phyloP scores from a whole-genome alignment of 1,140 invertebrate species.

The Cryptotermes secundus region DNA sequence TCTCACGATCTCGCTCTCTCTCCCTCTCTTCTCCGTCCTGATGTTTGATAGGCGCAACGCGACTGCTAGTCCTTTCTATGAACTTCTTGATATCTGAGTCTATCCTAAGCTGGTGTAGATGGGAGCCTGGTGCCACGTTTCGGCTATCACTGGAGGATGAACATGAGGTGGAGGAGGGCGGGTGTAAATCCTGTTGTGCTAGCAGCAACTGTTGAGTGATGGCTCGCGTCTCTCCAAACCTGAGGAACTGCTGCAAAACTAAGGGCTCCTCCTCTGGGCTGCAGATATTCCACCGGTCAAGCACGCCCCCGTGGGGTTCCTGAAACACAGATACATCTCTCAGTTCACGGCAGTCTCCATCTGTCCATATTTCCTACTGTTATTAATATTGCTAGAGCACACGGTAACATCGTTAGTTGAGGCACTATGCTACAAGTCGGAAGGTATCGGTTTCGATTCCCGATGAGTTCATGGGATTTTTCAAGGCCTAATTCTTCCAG shows the following conservation, averaged over 20 bases:
- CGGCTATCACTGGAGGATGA: neutral
- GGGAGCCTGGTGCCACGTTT: conserved; percentile 29
- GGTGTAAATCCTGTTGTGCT: conserved; percentile 53
- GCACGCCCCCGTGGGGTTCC: conserved; percentile 69
- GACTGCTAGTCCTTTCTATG: conserved; percentile 49
- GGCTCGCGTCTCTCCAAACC: conserved; percentile 79
- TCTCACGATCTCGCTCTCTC: neutral
- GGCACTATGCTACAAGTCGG: too few relatives aligned
- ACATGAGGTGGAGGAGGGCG: neutral
- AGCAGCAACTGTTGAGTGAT: conserved; percentile 78
- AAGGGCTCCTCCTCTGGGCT: conserved; percentile 81
- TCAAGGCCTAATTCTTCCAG: too few relatives aligned
- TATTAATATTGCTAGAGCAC: too few relatives aligned
- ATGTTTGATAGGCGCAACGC: conserved; percentile 35
- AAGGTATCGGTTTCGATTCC: too few relatives aligned
- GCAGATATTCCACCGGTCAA: conserved; percentile 81
- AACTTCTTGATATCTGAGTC: conserved; percentile 61
- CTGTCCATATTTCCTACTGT: too few relatives aligned
- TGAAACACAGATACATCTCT: conserved; percentile 41
- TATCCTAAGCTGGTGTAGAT: conserved; percentile 43
- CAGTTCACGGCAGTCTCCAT: neutral
- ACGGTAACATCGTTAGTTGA: too few relatives aligned
- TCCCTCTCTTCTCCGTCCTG: conserved; percentile 7
- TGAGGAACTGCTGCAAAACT: conserved; percentile 82
- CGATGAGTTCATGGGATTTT: too few relatives aligned